Base-by-base conservation (phyloP, 2,797 vertebrate species). In the Peromyscus eremicus region DNA sequence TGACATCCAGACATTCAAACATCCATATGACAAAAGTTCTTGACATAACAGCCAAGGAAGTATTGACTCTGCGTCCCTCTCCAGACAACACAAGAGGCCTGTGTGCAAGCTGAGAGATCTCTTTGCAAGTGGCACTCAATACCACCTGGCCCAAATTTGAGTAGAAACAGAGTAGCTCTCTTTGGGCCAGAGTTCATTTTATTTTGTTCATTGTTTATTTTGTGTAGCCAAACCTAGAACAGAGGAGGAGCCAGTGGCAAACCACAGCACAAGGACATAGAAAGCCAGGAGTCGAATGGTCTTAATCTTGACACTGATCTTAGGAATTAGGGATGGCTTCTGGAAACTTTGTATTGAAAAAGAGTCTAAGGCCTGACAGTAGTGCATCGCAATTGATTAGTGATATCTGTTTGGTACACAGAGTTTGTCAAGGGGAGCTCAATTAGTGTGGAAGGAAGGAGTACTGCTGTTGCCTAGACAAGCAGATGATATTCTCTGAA, bases 151-250 rank as follows among this genome's bases (percentile, higher is more conserved):
- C 49, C 10, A 29, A 81, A 73, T 21, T 0, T 73, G 32, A 85
- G 23, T 43, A 40, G 27, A 88, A 89, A 84, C 0, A 94, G 25
- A 85, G 52, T 19, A 87, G 14, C 3, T 9, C 37, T 37, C 71
- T 94, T 19, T 27, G 71, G 40, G 60, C 32, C 40, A 64, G 46
- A 87, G 55, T 3, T 89, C 34, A 34, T 87, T 90, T 89, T 79
- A 76, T 84, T 92, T 93, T 83, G n/a, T 91, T 96, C 49, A 32
- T 57, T n/a, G n/a, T n/a, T n/a, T n/a, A n/a, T n/a, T n/a, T 10
- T 40, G 27, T 0, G 16, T 8, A 68, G 85, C 14, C 55, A 70
- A 85, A 37, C 77, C 57, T 29, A 43, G 43, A 89, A 23, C n/a
- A 93, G 76, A 87, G 60, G 43, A 83, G 70, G 64, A 71, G 57